Evolutionary conservation across 2,797 vertebrate species (phyloP).

Genomic region (Melopsittacus undulatus): DNA sequence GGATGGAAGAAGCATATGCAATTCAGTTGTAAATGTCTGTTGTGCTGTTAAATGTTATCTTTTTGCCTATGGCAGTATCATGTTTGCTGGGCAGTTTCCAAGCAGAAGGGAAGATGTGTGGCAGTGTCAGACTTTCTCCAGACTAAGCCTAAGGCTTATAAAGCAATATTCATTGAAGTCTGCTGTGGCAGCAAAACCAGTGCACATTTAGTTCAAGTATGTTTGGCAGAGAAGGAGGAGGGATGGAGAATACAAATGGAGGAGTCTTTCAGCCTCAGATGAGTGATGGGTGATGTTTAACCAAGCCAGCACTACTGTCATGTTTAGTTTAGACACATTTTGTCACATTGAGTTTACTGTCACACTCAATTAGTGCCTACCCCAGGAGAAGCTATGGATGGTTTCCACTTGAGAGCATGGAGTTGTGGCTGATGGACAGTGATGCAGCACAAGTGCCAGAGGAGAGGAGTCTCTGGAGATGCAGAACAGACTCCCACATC

Average conservation of each 20-base stretch:
- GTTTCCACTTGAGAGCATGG: background rate
- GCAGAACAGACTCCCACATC: background rate
- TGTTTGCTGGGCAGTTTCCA: background rate
- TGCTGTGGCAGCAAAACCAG: background rate
- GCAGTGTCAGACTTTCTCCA: background rate
- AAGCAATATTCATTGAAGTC: background rate
- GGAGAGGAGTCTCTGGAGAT: background rate
- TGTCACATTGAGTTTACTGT: background rate
- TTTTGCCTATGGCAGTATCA: background rate
- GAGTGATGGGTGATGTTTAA: background rate
- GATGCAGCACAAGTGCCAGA: background rate
- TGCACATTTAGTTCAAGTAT: accelerated
- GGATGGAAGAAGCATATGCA: background rate
- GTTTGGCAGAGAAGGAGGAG: background rate
- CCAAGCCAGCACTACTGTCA: background rate
- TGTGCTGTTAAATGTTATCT: background rate
- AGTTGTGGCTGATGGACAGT: background rate
- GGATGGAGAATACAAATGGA: background rate
- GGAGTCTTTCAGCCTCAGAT: background rate
- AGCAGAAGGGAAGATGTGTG: background rate
- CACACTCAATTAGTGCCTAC: background rate
- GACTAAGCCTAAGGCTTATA: background rate
- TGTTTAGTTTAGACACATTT: background rate
- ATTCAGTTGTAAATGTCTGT: background rate
- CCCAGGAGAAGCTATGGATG: background rate